Evolutionary conservation across 2,113 vertebrate genomes (phyloP).

Genomic region (Myotis yumanensis): DNA sequence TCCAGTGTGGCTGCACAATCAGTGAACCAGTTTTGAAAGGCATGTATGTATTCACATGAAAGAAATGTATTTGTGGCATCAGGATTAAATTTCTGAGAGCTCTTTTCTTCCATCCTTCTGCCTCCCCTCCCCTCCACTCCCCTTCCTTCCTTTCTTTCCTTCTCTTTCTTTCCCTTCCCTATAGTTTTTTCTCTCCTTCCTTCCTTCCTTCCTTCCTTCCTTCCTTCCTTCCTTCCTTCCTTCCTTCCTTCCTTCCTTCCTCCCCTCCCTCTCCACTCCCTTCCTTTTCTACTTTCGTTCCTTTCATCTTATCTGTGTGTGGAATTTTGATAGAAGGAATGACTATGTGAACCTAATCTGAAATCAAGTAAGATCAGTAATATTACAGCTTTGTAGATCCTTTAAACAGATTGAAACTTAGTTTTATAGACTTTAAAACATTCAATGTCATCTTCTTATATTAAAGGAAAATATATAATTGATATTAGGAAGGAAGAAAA

Average conservation of each 20-base stretch:
- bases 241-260: no score
- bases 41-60: background rate
- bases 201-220: background rate
- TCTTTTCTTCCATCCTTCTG: background rate
- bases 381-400: background rate
- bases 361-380: background rate
- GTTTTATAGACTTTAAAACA: background rate
- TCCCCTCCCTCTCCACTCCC: fast-evolving
- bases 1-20: background rate
- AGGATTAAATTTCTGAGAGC: background rate
- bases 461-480: background rate
- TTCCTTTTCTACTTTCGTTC: fast-evolving
- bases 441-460: background rate
- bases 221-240: background rate
- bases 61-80: background rate
- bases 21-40: background rate
- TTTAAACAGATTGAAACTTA: background rate
- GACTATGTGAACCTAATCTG: background rate
- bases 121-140: no score
- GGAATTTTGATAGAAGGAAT: background rate
- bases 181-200: background rate
- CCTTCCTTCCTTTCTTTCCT: background rate
- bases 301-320: background rate
- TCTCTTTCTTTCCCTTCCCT: background rate
- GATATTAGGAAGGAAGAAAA: background rate